Base-by-base conservation (phyloP, 1,140 invertebrate species). In the Phocides pigmalion region DNA sequence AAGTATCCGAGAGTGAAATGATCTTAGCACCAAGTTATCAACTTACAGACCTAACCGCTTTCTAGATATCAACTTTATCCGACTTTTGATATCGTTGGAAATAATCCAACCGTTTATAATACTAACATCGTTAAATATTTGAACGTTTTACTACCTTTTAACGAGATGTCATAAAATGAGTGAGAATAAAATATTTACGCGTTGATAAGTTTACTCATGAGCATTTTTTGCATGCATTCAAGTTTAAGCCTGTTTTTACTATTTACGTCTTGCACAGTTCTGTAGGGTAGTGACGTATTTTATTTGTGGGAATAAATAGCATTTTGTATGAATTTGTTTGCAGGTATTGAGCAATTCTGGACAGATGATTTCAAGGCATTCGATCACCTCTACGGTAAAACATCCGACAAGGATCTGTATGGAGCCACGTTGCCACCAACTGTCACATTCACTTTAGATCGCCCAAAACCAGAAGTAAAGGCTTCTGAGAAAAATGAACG, bases 291-390 rank as follows among this genome's bases (percentile, higher is more conserved):
- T n/a, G n/a, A n/a, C n/a, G n/a, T 22, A 22, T 22, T 8, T 1
- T 28, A 28, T 28, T 28, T 8, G 25, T 28, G 6, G n/a, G 9
- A 28, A 28, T 28, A 4, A 28, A 28, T 4, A 4, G 6, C 25
- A 28, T 6, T 28, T 35, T 49, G 12, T 51, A n/a, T n/a, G n/a
- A n/a, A n/a, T 37, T 16, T n/a, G 17, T 35, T 85, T 79, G 4
- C 68, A 90, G 88, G 79, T 39, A 72, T 90, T 5, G 66, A 79
- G 0, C 81, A 89, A 63, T 89, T 88, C 54, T 89, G 84, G 86
- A 74, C 79, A 4, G 85, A 90, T 17, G 85, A 89, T 49, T 82
- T 80, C 56, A 90, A 88, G 61, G 70, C 80, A 1, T 85, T 89
- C 28, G 81, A 87, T 6, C 77, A 88, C 63, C 66, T 89, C 9